phyloP scores from a whole-genome alignment of 2,113 vertebrate genomes.

The Muntiacus reevesi region DNA sequence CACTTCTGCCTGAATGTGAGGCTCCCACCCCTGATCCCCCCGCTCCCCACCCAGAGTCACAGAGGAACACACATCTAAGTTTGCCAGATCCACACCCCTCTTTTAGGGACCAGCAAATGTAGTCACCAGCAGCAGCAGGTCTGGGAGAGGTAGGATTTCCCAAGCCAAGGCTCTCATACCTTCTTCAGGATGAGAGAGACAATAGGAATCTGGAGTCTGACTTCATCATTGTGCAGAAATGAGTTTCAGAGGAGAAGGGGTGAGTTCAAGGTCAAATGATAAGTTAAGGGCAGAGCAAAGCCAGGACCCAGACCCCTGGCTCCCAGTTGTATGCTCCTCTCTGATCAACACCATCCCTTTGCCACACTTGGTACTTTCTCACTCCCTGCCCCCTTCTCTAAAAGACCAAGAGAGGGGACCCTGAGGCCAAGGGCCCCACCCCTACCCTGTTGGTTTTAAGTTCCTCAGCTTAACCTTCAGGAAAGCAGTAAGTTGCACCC shows the following conservation, averaged over 20 bases:
- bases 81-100: not conserved
- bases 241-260: not conserved
- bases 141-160: not conserved
- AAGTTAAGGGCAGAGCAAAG: not conserved
- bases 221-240: not conserved
- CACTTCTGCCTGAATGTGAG: not conserved
- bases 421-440: not conserved
- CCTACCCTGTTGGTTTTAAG: not conserved
- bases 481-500: not conserved
- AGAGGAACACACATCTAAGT: not conserved
- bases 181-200: not conserved
- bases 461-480: not conserved
- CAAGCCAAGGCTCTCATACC: not conserved
- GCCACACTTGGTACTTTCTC: not conserved
- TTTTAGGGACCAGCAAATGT: not conserved
- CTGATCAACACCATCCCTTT: not conserved
- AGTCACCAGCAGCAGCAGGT: not conserved
- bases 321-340: not conserved
- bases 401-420: not conserved
- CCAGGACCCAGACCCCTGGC: not conserved
- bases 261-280: slow-evolving; percentile 34
- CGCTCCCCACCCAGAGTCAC: not conserved
- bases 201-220: not conserved
- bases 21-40: not conserved
- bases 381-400: not conserved